Evolutionary conservation across 2,888 invertebrate genomes (phyloP), one percentile per base, ranked within the genome.

Genomic region (Drosophila parthenogenetica): DNA sequence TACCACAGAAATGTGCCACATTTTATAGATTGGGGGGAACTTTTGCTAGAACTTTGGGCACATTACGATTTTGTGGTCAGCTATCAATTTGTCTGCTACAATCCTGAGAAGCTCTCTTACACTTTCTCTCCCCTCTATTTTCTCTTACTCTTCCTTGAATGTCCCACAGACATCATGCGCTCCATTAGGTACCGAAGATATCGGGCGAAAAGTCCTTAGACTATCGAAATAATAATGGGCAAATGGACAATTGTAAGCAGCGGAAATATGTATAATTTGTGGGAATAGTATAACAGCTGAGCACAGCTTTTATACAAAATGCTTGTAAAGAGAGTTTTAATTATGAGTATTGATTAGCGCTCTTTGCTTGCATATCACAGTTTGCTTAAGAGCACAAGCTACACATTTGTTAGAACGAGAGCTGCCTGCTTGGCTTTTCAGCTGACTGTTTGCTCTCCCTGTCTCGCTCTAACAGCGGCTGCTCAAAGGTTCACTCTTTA

Each of bases 11-110:
- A 70, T 50, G 42, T 50, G 50, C 51, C n/a, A 32, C 48, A 59
- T 19, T 32, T 17, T 29, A 22, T 40, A 5, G 45, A 22, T 37
- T 57, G 45, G 55, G 29, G 29, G 29, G 29, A 29, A 29, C 29
- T 35, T 13, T 35, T 2, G 35, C 13, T 35, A 22, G 66, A 57
- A 42, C 54, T 22, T 22, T 51, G 53, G 55, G 40, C 46, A 14
- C 29, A 48, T 54, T 62, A 46, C 48, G 42, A 57, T 46, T 68
- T 70, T 70, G 77, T 53, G 78, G 78, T 70, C 67, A 73, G 77
- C 77, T 77, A 75, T 68, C 77, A 63, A 77, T 77, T 77, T 67
- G 40, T 49, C 29, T 61, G 49, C 14, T 45, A 42, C 13, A 73
- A 69, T 68, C 64, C 68, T 65, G 70, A 54, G 40, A 50, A 16